These are phyloP conservation scores for Adelges cooleyi DNA, from an alignment of 1,140 invertebrate genomes.

Conservation along the genomic window DNA sequence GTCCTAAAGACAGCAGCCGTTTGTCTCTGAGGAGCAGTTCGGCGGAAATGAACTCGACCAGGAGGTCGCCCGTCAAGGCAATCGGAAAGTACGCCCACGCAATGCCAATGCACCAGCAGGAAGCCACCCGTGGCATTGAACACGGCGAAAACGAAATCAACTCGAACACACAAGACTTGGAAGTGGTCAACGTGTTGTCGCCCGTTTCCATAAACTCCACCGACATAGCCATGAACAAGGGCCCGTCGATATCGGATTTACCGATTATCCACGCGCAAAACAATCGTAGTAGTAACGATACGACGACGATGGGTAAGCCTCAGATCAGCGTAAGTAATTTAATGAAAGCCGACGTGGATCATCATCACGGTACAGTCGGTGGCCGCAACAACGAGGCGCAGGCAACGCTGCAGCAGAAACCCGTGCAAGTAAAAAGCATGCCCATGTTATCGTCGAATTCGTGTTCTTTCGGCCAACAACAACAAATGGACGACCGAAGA, in stretches of 20 bases:
- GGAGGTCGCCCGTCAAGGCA: no score
- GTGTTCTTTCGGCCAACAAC: no score
- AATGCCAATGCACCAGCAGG: constrained; percentile 4
- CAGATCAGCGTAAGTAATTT: no score
- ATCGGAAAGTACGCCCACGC: no score
- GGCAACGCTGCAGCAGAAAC: no score
- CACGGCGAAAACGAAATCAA: not conserved
- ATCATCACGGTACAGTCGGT: no score
- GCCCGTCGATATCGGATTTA: constrained; percentile 6
- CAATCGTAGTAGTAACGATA: constrained; percentile 1
- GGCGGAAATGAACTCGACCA: constrained; percentile 1
- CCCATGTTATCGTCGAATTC: no score
- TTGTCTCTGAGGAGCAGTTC: not conserved
- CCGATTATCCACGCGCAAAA: not conserved
- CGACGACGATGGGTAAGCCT: no score
- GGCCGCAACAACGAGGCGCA: no score
- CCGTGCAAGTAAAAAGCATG: no score
- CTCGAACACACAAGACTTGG: constrained; percentile 1
- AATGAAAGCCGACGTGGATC: no score
- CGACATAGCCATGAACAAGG: constrained; percentile 14
- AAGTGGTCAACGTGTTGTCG: constrained; percentile 20
- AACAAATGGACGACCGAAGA: no score
- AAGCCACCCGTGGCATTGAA: not conserved
- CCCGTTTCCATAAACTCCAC: constrained; percentile 17
- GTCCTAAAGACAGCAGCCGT: not conserved